Base-by-base conservation (phyloP, 1,140 invertebrate genomes). In the Oedothorax gibbosus region DNA sequence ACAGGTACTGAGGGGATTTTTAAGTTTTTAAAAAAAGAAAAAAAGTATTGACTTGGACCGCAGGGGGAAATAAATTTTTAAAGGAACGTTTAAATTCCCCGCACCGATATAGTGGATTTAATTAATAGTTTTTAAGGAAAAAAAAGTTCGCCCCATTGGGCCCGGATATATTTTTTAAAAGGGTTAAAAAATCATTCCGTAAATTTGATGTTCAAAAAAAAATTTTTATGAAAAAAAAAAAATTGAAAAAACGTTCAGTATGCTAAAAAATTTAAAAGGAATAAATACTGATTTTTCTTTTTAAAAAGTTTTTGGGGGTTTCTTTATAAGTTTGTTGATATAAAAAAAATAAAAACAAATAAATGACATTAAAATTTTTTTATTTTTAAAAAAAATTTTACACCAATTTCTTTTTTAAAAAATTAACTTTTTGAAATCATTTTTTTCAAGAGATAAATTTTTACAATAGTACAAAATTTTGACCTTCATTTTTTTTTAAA, bases 41-140 rank as follows among this genome's bases (percentile, higher is more conserved):
- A n/a, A 15, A 11, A 0, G 11, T 50, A 15, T 49, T 77, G 53
- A 10, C 62, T 10, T 64, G 75, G 60, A 77, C 14, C 50, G 20
- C 9, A 35, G 50, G 75, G 75, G 51, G 35, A 77, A 77, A 62
- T 77, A n/a, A n/a, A 10, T 77, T 10, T 53, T 51, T 2, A 51
- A 77, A 18, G 9, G 49, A 20, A 4, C 49, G 49, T 0, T 11
- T n/a, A n/a, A 8, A 12, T 77, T 18, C 75, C 60, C n/a, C 1
- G 14, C 8, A 75, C 18, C 54, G 35, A 75, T 14, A 60, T 57
- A 49, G 18, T 35, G 8, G 12, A n/a, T 9, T n/a, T 77, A 18
- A 3, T 53, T 9, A n/a, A 8, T 10, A 11, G 18, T 51, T 50
- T 53, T 49, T 77, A 15, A 15, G 60, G 10, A 64, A 77, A 1